Percentiles rank a stretch among this genome's conserved stretches.
These are phyloP conservation scores for Brachypterus glaber DNA, from an alignment of 2,888 invertebrate species.

Conservation along the genomic window DNA sequence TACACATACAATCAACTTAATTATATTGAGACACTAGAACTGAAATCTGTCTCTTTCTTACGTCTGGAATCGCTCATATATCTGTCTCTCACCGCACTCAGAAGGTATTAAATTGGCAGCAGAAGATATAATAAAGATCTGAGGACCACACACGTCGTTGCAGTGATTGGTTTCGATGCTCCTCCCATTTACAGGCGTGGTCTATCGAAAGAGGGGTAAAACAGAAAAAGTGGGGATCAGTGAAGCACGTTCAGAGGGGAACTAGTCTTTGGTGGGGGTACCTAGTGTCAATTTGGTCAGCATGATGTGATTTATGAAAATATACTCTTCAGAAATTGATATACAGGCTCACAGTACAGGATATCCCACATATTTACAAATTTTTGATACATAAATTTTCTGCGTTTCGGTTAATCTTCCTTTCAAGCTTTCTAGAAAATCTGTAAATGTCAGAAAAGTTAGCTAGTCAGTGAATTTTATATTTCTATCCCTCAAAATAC, in stretches of 20 bases:
- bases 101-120: constrained; percentile 41
- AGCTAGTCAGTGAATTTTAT: no score
- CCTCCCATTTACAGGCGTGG: constrained; percentile 24
- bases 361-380: no score
- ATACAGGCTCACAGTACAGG: no score
- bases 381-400: no score
- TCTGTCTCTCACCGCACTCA: constrained; percentile 31
- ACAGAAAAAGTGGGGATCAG: constrained; percentile 10
- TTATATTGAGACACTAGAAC: constrained; percentile 24
- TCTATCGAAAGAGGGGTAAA: constrained; percentile 8
- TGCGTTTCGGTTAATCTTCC: no score
- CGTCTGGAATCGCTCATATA: constrained; percentile 3
- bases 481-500: no score
- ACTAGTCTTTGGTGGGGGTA: not conserved
- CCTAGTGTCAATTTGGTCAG: constrained; percentile 28
- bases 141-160: constrained; percentile 43
- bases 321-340: constrained; percentile 27
- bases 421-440: no score
- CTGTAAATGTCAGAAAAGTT: no score
- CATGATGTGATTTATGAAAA: constrained; percentile 28
- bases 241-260: not conserved
- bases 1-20: constrained; percentile 28
- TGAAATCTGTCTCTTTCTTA: not conserved
- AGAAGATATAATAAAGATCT: constrained; percentile 40
- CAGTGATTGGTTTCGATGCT: constrained; percentile 37